A percentile compares a stretch with the other conserved stretches of the same genome.
Conservation (phyloP, 1,140 invertebrate genomes). For the Conopomorpha cramerella region DNA sequence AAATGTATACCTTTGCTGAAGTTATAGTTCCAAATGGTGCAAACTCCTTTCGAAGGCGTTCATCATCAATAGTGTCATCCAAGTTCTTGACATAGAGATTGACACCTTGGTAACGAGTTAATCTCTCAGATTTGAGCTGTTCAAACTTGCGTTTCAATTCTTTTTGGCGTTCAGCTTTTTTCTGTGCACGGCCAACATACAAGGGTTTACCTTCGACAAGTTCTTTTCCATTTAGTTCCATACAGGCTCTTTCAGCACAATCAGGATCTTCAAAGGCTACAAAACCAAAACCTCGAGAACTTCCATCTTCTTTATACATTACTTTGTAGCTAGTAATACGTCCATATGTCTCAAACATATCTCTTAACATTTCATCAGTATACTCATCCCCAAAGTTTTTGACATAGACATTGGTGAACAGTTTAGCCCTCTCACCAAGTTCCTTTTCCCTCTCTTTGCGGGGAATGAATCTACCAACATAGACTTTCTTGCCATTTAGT, state of each 20-base stretch:
- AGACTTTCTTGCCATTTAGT: slow-evolving; percentile 80
- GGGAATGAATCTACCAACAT: slow-evolving; percentile 97
- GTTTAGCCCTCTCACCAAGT: slow-evolving; percentile 95
- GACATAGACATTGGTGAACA: slow-evolving; percentile 99
- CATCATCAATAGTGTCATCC: slow-evolving; percentile 97
- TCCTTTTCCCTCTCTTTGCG: slow-evolving; percentile 97
- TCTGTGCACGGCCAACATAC: slow-evolving; percentile 96
- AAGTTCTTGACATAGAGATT: slow-evolving; percentile 99
- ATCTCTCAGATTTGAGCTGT: slow-evolving; percentile 90
- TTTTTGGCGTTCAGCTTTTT: slow-evolving; percentile 96
- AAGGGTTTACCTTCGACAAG: slow-evolving; percentile 80
- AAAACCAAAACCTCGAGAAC: slow-evolving; percentile 98
- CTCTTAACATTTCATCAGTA: slow-evolving; percentile 88
- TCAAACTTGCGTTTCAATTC: slow-evolving; percentile 97
- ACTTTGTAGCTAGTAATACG: slow-evolving; percentile 95
- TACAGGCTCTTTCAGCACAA: slow-evolving; percentile 90
- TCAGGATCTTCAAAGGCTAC: slow-evolving; percentile 98
- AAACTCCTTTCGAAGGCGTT: slow-evolving; percentile 93
- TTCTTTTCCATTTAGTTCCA: slow-evolving; percentile 91
- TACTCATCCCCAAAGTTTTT: slow-evolving; percentile 98
- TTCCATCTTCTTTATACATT: slow-evolving; percentile 92
- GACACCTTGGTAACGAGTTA: slow-evolving; percentile 93
- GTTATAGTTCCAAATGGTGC: slow-evolving; percentile 94
- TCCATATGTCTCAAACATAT: slow-evolving; percentile 95
- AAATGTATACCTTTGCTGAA: slow-evolving; percentile 81